Evolutionary conservation across 2,797 vertebrate species (phyloP), one percentile per base, ranked within the genome.

Genomic region (Alectoris magna): DNA sequence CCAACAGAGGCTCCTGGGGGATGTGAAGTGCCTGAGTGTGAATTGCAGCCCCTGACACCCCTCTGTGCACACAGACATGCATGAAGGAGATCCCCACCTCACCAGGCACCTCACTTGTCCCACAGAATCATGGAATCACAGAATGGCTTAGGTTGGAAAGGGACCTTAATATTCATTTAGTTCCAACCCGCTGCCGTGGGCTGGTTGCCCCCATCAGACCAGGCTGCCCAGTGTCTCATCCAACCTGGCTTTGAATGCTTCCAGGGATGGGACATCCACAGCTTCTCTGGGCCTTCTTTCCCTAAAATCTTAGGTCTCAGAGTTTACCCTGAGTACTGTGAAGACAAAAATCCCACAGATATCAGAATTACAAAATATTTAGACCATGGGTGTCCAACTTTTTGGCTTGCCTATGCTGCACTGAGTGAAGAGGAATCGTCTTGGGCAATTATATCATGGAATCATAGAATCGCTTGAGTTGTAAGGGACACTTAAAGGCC

Each of bases 31-130:
- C 22, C 1, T 1, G 56, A 56, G 16, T 31, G 46, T 49, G 49
- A 69, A 55, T 1, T 41, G 36, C 12, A 67, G 21, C 5, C 26
- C 3, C 31, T 62, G 29, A 14, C 56, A 17, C 49, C 0, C 24
- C 9, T 15, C 46, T 56, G 34, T 0, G 1, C 24, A 9, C 23
- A 60, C 60, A 27, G 41, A 60, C 6, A 15, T 7, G n/a, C 14
- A 3, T n/a, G 6, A 0, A 2, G 43, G 34, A 89, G 7, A 43
- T 56, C 27, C 46, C 59, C 8, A 1, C 1, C 55, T 66, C 67
- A 15, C 12, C 62, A 43, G 39, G 62, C 62, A 43, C 39, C 27
- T 64, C 6, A 8, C 27, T 31, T 43, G 19, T 31, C 29, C 21
- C 34, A 60, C 39, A 43, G 29, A 27, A 36, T 27, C 23, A 8